Evolutionary conservation across 2,888 invertebrate species (phyloP).

Genomic region (Rhimphoctona megacephalus): DNA sequence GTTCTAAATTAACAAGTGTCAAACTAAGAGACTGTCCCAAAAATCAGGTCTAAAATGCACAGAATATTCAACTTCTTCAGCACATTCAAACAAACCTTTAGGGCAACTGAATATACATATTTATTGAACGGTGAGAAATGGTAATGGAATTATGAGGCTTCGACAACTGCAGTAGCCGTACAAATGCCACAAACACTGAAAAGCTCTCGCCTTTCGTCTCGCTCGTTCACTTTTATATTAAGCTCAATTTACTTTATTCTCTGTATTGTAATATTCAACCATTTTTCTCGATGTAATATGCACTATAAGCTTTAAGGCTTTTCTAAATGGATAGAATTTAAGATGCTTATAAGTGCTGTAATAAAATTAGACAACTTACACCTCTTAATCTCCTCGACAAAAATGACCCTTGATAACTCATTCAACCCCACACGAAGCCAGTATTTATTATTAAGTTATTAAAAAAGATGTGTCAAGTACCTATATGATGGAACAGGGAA

Average conservation of each 20-base stretch:
- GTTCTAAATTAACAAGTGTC: slow-evolving; percentile 80
- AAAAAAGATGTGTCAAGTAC: slow-evolving; percentile 45
- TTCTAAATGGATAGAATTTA: background rate
- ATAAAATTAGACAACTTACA: background rate
- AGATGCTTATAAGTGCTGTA: background rate
- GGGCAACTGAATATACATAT: slow-evolving; percentile 5
- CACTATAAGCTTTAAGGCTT: background rate
- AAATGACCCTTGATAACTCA: background rate
- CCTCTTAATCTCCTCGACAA: too few relatives aligned
- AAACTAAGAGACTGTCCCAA: slow-evolving; percentile 12
- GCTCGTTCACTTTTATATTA: background rate
- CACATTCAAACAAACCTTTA: background rate
- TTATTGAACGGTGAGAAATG: slow-evolving; percentile 26
- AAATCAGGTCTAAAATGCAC: background rate
- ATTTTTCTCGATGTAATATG: background rate
- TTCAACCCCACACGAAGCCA: background rate
- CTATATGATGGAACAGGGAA: slow-evolving; percentile 86
- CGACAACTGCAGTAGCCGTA: slow-evolving; percentile 49
- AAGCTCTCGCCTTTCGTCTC: slow-evolving; percentile 18
- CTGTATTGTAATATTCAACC: background rate
- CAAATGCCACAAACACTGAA: slow-evolving; percentile 41
- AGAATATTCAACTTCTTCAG: background rate
- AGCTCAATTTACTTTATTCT: background rate
- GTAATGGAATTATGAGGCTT: slow-evolving; percentile 49
- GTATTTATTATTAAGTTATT: background rate